These are phyloP conservation scores for Euspilapteryx auroguttella DNA, from an alignment of 2,888 invertebrate species.

Conservation along the genomic window DNA sequence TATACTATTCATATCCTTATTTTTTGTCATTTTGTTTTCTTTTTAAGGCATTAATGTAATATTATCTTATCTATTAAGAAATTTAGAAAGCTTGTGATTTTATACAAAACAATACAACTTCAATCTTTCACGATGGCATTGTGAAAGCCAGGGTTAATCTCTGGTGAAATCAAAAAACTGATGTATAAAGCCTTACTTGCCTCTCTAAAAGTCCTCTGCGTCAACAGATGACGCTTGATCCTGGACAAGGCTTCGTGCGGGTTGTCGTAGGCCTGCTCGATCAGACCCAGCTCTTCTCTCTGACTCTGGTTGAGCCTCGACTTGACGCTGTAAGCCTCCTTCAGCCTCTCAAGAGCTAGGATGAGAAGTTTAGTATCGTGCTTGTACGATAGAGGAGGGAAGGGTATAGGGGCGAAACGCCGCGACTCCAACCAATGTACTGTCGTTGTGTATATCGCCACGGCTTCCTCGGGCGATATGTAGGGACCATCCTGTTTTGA, in stretches of 20 bases:
- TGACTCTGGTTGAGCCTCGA: conserved; percentile 97
- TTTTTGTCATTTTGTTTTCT: no score
- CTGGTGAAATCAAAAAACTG: no score
- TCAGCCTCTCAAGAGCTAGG: conserved; percentile 91
- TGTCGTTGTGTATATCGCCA: conserved; percentile 99
- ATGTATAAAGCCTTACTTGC: no score
- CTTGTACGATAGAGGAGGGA: conserved; percentile 98
- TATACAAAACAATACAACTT: no score
- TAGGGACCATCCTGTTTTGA: conserved; percentile 88
- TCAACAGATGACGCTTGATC: conserved; percentile 98
- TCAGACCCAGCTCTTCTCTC: conserved; percentile 95
- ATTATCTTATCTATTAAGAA: no score
- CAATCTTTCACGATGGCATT: no score
- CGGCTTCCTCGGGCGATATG: conserved; percentile 99
- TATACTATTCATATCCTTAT: no score
- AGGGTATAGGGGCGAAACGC: conserved; percentile 98
- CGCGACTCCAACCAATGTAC: conserved; percentile 99
- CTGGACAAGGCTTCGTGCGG: conserved; percentile 98
- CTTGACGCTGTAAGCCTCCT: conserved; percentile 98
- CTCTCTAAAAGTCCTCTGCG: conserved; percentile 98
- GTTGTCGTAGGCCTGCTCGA: conserved; percentile 99
- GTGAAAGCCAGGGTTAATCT: no score
- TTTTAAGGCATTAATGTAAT: no score
- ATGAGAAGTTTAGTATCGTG: conserved; percentile 99
- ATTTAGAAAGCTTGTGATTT: no score